Conservation (phyloP, 2,797 vertebrate genomes). For the Rhodeus uyekii region DNA sequence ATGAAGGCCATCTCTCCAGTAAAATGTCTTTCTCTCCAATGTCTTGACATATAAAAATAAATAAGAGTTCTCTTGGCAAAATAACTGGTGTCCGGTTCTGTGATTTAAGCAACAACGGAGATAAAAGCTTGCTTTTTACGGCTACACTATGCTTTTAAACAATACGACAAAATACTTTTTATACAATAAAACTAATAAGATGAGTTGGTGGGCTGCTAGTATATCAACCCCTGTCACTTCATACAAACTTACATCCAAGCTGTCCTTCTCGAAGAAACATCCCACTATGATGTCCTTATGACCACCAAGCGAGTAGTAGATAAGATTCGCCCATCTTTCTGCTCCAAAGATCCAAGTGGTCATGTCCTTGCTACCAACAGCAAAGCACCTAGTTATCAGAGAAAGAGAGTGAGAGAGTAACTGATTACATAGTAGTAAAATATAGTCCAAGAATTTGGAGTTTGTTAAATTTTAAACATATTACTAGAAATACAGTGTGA, state of each 20-base stretch:
- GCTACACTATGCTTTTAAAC: too few relatives aligned
- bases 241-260: conserved; percentile 84
- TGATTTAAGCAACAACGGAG: too few relatives aligned
- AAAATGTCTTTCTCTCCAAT: too few relatives aligned
- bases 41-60: too few relatives aligned
- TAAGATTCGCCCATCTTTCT: conserved; percentile 93
- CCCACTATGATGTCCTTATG: conserved; percentile 92
- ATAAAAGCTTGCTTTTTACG: too few relatives aligned
- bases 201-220: neutral
- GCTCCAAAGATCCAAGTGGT: conserved; percentile 97
- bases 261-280: conserved; percentile 93
- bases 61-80: too few relatives aligned
- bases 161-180: neutral
- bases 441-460: neutral
- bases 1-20: too few relatives aligned
- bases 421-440: neutral
- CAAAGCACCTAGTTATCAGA: conserved; percentile 84
- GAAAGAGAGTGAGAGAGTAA: neutral
- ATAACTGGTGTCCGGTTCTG: too few relatives aligned
- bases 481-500: neutral
- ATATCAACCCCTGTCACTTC: neutral
- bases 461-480: neutral
- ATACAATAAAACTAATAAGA: too few relatives aligned
- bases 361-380: conserved; percentile 95
- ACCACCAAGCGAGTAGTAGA: conserved; percentile 92